phyloP scores from a whole-genome alignment of 2,888 invertebrate species.

The Aleiodes testaceus region DNA sequence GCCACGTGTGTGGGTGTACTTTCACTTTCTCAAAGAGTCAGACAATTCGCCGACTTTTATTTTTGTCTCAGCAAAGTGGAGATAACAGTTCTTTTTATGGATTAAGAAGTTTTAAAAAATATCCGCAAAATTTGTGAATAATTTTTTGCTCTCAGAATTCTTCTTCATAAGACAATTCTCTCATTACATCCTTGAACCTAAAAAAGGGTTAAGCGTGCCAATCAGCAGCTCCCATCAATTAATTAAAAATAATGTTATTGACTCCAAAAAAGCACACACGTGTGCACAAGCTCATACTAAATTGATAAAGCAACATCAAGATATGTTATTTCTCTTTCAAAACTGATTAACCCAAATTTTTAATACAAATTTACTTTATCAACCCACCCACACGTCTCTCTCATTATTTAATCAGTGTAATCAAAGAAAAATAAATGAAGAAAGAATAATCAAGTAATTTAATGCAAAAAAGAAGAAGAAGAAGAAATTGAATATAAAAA shows the following conservation, averaged over 20 bases:
- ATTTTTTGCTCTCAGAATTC: too few species aligned
- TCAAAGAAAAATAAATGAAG: not conserved
- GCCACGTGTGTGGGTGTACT: conserved; percentile 18
- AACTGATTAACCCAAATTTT: conserved; percentile 35
- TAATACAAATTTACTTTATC: not conserved
- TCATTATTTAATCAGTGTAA: not conserved
- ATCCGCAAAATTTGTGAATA: not conserved
- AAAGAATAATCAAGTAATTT: not conserved
- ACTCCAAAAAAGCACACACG: not conserved
- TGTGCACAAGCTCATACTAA: not conserved
- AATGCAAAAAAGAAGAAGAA: not conserved
- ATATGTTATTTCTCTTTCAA: conserved; percentile 33
- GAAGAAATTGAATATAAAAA: not conserved
- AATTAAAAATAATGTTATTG: not conserved
- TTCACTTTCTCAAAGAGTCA: conserved; percentile 26
- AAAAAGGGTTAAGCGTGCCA: conserved; percentile 70
- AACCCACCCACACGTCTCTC: too few species aligned
- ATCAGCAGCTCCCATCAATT: conserved; percentile 60
- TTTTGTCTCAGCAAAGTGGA: not conserved
- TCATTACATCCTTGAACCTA: conserved; percentile 69
- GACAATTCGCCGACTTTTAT: conserved; percentile 24
- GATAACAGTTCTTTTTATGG: conserved; percentile 7
- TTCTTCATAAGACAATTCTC: conserved; percentile 40
- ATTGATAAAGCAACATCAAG: conserved; percentile 30
- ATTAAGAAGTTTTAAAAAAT: not conserved